These are phyloP conservation scores for Sebastes schlegelii DNA, from an alignment of 2,113 vertebrate species.

Conservation along the genomic window DNA sequence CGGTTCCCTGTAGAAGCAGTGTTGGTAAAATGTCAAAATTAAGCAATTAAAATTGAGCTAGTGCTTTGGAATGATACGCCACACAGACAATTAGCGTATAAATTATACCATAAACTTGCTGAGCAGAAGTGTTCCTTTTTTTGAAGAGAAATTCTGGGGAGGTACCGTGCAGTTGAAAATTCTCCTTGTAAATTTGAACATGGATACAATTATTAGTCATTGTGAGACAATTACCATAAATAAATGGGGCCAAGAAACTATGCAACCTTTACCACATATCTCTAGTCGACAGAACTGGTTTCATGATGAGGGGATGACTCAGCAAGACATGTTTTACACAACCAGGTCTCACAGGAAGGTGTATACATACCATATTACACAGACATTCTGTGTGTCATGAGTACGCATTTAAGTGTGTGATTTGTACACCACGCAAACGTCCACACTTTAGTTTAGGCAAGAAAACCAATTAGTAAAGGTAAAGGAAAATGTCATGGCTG, in stretches of 20 bases:
- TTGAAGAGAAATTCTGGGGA: neutral
- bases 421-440: too few species aligned
- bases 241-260: neutral
- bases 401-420: too few species aligned
- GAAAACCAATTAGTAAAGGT: too few species aligned
- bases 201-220: neutral
- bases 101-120: neutral
- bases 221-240: neutral
- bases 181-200: neutral
- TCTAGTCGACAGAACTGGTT: neutral
- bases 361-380: too few species aligned
- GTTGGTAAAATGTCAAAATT: constrained; percentile 8
- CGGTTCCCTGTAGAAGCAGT: neutral
- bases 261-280: neutral
- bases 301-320: neutral
- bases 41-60: constrained; percentile 4
- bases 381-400: too few species aligned
- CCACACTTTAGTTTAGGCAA: too few species aligned
- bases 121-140: neutral
- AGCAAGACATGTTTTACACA: neutral
- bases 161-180: neutral
- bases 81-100: neutral
- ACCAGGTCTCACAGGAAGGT: too few species aligned
- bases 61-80: neutral
- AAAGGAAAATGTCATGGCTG: too few species aligned